Percentiles rank a stretch among this genome's conserved stretches.
Conservation (phyloP, 2,113 vertebrate species). For the Buteo buteo region DNA sequence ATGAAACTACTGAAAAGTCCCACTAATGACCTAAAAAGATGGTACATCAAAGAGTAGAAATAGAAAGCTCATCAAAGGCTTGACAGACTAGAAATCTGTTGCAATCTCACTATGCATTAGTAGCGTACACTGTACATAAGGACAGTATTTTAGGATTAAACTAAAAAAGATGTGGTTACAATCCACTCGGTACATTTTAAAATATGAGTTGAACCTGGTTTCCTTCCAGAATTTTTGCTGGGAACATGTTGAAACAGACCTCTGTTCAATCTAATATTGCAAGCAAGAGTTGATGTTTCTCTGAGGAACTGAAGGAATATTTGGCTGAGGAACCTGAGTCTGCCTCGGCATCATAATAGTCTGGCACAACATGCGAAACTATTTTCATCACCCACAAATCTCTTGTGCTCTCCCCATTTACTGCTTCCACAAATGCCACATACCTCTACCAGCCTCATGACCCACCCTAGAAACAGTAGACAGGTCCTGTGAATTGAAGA, state of each 20-base stretch:
- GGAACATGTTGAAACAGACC: conserved; percentile 13
- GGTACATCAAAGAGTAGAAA: conserved; percentile 22
- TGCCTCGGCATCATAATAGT: conserved; percentile 11
- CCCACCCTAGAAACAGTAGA: neutral
- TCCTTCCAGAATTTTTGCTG: conserved; percentile 37
- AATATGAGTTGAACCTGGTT: conserved; percentile 18
- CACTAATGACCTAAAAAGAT: conserved; percentile 29
- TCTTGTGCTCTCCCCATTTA: neutral
- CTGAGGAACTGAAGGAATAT: conserved; percentile 38
- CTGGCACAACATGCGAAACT: neutral
- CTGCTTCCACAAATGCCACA: neutral
- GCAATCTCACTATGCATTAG: conserved; percentile 1
- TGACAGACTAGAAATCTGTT: conserved; percentile 50
- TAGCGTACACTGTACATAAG: neutral
- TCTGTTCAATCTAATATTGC: conserved; percentile 47
- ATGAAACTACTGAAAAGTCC: neutral
- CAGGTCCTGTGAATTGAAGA: neutral
- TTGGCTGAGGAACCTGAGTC: conserved; percentile 26
- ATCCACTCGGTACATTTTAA: conserved; percentile 19
- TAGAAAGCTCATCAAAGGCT: conserved; percentile 49
- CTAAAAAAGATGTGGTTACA: conserved; percentile 22
- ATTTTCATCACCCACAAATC: conserved; percentile 33
- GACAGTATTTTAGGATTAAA: conserved; percentile 43
- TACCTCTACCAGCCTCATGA: neutral
- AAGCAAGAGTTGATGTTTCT: conserved; percentile 38